Percentiles rank a stretch among this genome's conserved stretches.
These are phyloP conservation scores for Colistium nudipinnis DNA, from an alignment of 2,113 vertebrate genomes.

Conservation along the genomic window DNA sequence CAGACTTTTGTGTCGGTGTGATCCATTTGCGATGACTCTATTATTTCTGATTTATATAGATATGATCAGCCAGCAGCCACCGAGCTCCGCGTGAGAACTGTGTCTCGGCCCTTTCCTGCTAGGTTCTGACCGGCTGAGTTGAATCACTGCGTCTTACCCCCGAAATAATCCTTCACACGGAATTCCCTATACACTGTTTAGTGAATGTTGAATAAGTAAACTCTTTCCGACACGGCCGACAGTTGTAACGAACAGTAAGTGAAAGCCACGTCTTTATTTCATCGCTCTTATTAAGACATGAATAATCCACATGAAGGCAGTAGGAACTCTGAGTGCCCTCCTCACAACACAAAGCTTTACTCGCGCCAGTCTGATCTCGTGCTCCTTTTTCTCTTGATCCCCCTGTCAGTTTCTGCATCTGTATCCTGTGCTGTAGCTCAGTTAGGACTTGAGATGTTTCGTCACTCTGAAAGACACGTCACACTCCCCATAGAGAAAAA, in stretches of 20 bases:
- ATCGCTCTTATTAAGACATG: conserved; percentile 43
- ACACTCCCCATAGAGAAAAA: conserved; percentile 9
- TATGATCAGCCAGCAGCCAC: too few species aligned
- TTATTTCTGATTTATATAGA: too few species aligned
- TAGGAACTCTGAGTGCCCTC: conserved; percentile 6
- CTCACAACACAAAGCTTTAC: background rate
- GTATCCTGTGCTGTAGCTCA: background rate
- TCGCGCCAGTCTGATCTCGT: conserved; percentile 10
- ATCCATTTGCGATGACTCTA: too few species aligned
- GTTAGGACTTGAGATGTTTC: background rate
- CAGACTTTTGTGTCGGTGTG: too few species aligned
- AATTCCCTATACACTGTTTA: background rate
- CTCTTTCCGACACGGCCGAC: conserved; percentile 1
- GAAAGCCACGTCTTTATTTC: conserved; percentile 50
- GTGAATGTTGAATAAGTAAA: conserved; percentile 22
- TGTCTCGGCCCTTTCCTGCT: too few species aligned
- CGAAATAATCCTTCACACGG: background rate
- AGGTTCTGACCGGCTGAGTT: too few species aligned
- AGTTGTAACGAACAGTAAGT: conserved; percentile 10
- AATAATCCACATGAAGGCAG: conserved; percentile 48
- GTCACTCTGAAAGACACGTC: background rate
- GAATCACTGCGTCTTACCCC: too few species aligned
- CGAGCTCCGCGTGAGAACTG: too few species aligned
- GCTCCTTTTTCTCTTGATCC: conserved; percentile 14
- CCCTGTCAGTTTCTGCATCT: conserved; percentile 11